These are phyloP conservation scores for Calcarius lapponicus DNA, from an alignment of 2,797 vertebrate genomes.

Conservation along the genomic window DNA sequence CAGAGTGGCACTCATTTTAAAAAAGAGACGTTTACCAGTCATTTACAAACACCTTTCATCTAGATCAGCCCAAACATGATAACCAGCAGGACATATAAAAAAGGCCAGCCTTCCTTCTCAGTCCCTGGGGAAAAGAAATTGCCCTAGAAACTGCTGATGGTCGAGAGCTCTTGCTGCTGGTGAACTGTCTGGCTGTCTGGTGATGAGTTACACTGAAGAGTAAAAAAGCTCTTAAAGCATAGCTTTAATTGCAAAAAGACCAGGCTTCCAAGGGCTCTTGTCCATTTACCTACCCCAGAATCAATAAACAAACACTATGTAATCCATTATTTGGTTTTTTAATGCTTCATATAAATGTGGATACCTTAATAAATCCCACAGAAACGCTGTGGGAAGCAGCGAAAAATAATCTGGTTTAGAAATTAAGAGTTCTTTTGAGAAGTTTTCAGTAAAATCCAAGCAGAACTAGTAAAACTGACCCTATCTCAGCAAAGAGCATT, in stretches of 20 bases:
- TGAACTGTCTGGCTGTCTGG: background rate
- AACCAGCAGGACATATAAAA: background rate
- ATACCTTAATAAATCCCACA: background rate
- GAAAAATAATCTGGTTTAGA: background rate
- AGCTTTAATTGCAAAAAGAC: background rate
- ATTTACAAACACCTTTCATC: background rate
- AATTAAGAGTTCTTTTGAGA: background rate
- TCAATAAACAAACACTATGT: background rate
- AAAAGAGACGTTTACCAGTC: background rate
- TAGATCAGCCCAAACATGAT: background rate
- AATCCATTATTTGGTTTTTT: background rate
- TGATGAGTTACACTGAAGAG: background rate
- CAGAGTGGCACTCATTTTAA: background rate
- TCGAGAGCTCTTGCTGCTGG: background rate
- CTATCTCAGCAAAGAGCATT: background rate
- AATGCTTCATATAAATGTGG: background rate
- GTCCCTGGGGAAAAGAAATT: background rate
- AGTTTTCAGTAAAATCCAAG: background rate
- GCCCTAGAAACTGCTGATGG: background rate
- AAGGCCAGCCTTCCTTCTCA: background rate
- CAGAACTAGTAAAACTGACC: background rate
- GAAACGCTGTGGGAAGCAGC: background rate
- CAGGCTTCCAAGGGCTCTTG: background rate
- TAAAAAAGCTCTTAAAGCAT: background rate
- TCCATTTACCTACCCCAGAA: background rate